Base-by-base conservation (phyloP, 2,797 vertebrate genomes). In the Macropodus opercularis region DNA sequence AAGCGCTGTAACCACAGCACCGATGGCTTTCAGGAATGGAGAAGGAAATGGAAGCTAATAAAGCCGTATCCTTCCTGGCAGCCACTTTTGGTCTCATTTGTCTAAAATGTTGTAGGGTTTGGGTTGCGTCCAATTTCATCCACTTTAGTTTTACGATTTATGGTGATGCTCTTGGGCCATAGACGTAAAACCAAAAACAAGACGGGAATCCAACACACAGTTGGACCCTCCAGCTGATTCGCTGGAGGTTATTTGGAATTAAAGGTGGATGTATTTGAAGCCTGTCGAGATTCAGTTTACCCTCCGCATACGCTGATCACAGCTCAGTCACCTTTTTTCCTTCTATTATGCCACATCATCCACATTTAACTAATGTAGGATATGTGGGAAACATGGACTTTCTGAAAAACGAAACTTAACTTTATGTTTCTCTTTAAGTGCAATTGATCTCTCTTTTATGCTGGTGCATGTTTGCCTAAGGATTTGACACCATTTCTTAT, bases 111-210 rank as follows among this genome's bases (percentile, higher is more conserved):
- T 61, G 26, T 23, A 31, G 36, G 53, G 48, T 75, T 79, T 81
- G 84, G 84, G 67, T 43, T 36, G 22, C 31, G 18, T 86, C 85
- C 69, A 85, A 80, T 82, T 85, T 87, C 71, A 87, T 87, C 85
- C 81, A 87, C 84, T 86, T 88, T 73, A 66, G 47, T 71, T 65
- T 50, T 35, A 76, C 31, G 31, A 77, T 81, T 85, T 80, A 82
- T 83, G 42, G 24, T 31, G 10, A 54, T 6, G 42, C 21, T 60
- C n/a, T 69, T 0, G 27, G 51, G 23, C 26, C 8, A 8, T 52
- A 47, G 53, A 71, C 21, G 61, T 61, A 31, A 69, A 48, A 62
- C 34, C 7, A 31, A 72, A 69, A 78, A 70, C 46, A 57, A 31
- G 8, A 48, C 44, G 38, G 41, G 42, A 55, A 40, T 43, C 55